phyloP scores from a whole-genome alignment of 37 sponge, comb jelly and placozoan genomes.

The Tethya wilhelma region DNA sequence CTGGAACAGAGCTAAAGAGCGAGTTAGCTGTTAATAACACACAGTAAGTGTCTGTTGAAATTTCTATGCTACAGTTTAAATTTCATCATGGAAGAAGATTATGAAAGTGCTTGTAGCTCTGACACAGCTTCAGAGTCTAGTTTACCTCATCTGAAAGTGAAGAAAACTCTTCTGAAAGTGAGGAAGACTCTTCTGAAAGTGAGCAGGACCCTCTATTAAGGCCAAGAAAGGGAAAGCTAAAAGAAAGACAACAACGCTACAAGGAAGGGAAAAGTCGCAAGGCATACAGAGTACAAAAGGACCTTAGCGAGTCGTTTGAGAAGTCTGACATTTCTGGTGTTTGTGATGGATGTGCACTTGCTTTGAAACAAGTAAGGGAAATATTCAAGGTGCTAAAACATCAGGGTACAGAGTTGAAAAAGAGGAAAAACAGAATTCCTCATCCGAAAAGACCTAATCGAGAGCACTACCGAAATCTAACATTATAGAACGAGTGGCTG shows the following conservation, averaged over 20 bases:
- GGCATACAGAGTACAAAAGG: background rate
- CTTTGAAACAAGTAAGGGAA: background rate
- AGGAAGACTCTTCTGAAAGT: background rate
- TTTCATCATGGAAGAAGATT: background rate
- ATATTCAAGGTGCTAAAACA: background rate
- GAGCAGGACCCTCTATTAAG: background rate
- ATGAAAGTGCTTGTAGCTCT: too few species aligned
- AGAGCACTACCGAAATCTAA: constrained; percentile 24
- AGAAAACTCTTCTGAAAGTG: background rate
- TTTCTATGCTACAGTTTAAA: background rate
- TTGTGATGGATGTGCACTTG: background rate
- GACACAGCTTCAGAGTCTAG: too few species aligned
- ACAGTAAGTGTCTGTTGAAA: background rate
- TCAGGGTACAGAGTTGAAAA: constrained; percentile 30
- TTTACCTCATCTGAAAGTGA: background rate
- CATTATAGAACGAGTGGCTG: constrained; percentile 21
- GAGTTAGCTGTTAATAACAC: too few species aligned
- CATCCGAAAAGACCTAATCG: constrained; percentile 9
- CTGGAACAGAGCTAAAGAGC: too few species aligned
- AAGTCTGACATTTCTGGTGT: background rate
- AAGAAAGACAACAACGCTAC: background rate
- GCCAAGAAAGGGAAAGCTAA: background rate
- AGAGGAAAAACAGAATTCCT: constrained; percentile 11
- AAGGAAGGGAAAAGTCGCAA: background rate
- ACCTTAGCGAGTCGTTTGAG: background rate